Conservation (phyloP, 1,140 invertebrate species). For the Tribolium castaneum region DNA sequence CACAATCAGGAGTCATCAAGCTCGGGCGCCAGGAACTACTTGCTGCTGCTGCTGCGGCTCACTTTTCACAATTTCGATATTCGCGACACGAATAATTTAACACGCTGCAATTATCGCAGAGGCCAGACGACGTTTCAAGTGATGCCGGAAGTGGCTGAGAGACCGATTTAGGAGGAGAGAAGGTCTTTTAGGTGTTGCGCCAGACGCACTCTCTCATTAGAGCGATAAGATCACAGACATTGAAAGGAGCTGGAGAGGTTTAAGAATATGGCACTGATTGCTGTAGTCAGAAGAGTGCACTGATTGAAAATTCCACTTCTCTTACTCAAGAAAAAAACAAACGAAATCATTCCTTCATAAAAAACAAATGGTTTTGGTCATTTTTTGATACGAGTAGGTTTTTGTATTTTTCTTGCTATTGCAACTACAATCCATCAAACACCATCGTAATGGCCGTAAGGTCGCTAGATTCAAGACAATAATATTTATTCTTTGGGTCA, state of each 20-base stretch:
- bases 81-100: constrained; percentile 37
- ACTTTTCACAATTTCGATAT: constrained; percentile 32
- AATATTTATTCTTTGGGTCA: too few species aligned
- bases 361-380: too few species aligned
- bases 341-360: too few species aligned
- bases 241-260: background rate
- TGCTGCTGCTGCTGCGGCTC: background rate
- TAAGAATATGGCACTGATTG: background rate
- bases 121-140: background rate
- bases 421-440: too few species aligned
- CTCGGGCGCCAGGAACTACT: constrained; percentile 4
- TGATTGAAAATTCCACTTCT: too few species aligned
- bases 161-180: background rate
- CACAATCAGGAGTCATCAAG: constrained; percentile 34
- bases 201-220: background rate
- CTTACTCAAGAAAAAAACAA: too few species aligned
- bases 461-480: too few species aligned
- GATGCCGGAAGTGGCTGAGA: constrained; percentile 34
- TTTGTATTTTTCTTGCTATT: too few species aligned
- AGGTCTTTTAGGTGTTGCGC: background rate
- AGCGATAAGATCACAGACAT: background rate
- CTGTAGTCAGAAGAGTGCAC: background rate
- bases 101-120: background rate
- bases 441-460: too few species aligned
- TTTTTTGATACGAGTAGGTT: too few species aligned